Evolutionary conservation across 1,140 invertebrate genomes (phyloP), one percentile per base, ranked within the genome.

Genomic region (Acromyrmex heyeri): DNA sequence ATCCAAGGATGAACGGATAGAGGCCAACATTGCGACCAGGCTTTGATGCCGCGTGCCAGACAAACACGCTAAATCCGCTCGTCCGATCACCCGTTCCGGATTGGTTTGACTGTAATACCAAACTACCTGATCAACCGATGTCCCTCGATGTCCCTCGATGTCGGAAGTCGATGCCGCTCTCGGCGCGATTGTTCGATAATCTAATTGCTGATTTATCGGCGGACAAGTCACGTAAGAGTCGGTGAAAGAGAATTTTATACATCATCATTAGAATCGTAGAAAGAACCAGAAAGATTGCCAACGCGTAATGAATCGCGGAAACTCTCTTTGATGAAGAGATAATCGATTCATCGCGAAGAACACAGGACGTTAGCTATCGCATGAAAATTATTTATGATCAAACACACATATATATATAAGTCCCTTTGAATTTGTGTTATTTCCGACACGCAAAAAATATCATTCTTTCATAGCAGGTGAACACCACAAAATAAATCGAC

Each of bases 51-150:
- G 85, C 86, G 89, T 82, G 85, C 79, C 87, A 89, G 69, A 79
- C 65, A 89, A 89, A 90, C 81, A 85, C 78, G 76, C 78, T 77
- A 88, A 91, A 91, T 87, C 86, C 73, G 83, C 65, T 89, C 90
- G 90, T 90, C 86, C 86, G 87, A 89, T 92, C 91, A 85, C 73
- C 85, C 85, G 77, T 90, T 87, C 87, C 86, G 83, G 76, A 61
- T 14, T 61, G 88, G 64, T 83, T 86, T 55, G 81, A 86, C 77
- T 57, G 38, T 44, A 44, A 77, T 18, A 53, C 57, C 77, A 21
- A 69, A 48, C 57, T 27, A 48, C 76, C 55, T 55, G 81, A 81
- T 78, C 88, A 78, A 50, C 48, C 55, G 69, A 83, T 18, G 38
- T 24, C 44, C n/a, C n/a, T 21, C 55, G 79, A 75, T 18, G 38